Conservation (phyloP, 2,113 vertebrate genomes). For the Spermophilus dauricus region DNA sequence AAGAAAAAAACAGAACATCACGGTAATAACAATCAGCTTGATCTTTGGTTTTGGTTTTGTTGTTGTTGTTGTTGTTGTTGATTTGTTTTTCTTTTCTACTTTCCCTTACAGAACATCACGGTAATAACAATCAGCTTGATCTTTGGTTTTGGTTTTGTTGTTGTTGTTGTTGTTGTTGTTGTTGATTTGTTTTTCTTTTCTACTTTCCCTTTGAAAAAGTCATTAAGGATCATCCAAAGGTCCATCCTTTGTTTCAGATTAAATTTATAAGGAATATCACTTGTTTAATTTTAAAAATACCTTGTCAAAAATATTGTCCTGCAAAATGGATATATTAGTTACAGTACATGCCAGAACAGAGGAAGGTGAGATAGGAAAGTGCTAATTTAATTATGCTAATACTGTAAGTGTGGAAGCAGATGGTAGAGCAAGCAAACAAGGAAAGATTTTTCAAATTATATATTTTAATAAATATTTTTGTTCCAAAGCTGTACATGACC, state of each 20-base stretch:
- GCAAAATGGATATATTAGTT: constrained; percentile 76
- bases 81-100: neutral
- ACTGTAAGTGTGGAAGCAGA: constrained; percentile 83
- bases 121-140: constrained; percentile 48
- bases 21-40: constrained; percentile 43
- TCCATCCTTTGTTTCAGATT: constrained; percentile 43
- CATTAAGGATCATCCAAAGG: constrained; percentile 12
- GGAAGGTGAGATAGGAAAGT: constrained; percentile 75
- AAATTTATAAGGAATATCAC: constrained; percentile 70
- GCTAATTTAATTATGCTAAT: constrained; percentile 87
- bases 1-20: constrained; percentile 4
- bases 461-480: constrained; percentile 84
- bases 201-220: constrained; percentile 53
- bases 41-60: neutral
- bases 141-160: neutral
- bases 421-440: constrained; percentile 82
- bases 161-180: neutral
- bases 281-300: constrained; percentile 74
- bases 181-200: neutral
- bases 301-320: constrained; percentile 70
- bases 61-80: neutral
- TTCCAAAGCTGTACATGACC: constrained; percentile 69
- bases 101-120: constrained; percentile 22
- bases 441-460: constrained; percentile 79
- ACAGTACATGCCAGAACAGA: constrained; percentile 65